Evolutionary conservation across 2,888 invertebrate species (phyloP), one percentile per base, ranked within the genome.

Genomic region (Cerceris rybyensis): DNA sequence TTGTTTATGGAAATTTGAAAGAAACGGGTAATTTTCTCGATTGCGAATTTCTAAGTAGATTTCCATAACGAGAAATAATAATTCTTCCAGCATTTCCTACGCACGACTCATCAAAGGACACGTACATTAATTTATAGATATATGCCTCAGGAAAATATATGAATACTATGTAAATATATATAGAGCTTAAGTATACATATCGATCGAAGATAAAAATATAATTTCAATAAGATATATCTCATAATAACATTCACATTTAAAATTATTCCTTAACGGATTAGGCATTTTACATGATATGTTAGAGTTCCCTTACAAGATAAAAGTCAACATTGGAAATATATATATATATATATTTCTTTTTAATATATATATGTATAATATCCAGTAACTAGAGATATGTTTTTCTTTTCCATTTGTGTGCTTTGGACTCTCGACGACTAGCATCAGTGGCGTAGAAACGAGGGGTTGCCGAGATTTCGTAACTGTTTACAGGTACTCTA

Each of bases 171-270:
- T 82, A 86, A 88, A 86, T 88, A 88, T 88, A 78, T 83, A 87
- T 85, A 87, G 80, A 80, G 85, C 82, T 88, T 86, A 87, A 77
- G 46, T 87, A 81, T 85, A 85, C 75, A 85, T 81, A 84, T 83
- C 78, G 83, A 87, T 88, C 75, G 75, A 88, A 90, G 91, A 90
- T 91, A 90, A 90, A 91, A 90, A 91, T 91, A 91, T 90, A 91
- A 89, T 88, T 90, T 88, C 84, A 87, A 87, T 89, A 86, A 85
- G 85, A 85, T 85, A 77, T 84, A 77, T 83, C 82, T 84, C 80
- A 63, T 79, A 83, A 78, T 86, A 89, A 89, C 88, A 88, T 89
- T 89, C 80, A 88, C 82, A 86, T 86, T 86, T 83, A 77, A 85
- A 87, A 86, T 77, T 82, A 82, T 86, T 28, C 28, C 83, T 86